Conservation (phyloP, 2,888 invertebrate genomes). For the Epinotia ramella region DNA sequence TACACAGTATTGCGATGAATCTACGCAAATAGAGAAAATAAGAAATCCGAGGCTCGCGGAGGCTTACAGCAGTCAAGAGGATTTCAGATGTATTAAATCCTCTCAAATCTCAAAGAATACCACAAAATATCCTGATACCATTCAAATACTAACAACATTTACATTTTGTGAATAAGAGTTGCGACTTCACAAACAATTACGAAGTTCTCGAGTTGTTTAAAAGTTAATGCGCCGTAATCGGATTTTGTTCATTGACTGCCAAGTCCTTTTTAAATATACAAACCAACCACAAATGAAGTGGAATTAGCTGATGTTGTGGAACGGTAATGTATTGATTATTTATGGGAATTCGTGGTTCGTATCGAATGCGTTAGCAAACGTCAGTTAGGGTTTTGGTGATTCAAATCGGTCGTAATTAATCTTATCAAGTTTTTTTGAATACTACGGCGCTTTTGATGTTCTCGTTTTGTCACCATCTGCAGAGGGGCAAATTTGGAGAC, state of each 20-base stretch:
- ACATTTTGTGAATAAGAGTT: background rate
- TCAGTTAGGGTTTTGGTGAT: background rate
- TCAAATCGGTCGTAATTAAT: background rate
- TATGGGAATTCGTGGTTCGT: background rate
- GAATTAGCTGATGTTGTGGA: background rate
- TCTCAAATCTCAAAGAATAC: background rate
- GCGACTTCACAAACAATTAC: background rate
- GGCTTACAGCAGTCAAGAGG: background rate
- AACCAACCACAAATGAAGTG: background rate
- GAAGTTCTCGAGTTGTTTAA: background rate
- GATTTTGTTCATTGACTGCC: constrained; percentile 8
- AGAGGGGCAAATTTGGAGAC: too few relatives aligned
- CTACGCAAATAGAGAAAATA: too few relatives aligned
- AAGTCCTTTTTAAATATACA: background rate
- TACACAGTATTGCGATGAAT: too few relatives aligned
- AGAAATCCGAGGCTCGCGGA: background rate
- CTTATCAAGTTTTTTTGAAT: background rate
- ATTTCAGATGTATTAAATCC: background rate
- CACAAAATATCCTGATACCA: background rate
- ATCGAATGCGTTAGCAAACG: background rate
- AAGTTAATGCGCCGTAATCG: constrained; percentile 10
- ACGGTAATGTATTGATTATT: background rate
- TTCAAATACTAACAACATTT: background rate
- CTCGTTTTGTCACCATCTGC: too few relatives aligned
- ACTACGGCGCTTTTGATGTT: too few relatives aligned